Percentiles rank a stretch among this genome's conserved stretches.
These are phyloP conservation scores for Cartodere bifasciata DNA, from an alignment of 2,888 invertebrate species.

Conservation along the genomic window DNA sequence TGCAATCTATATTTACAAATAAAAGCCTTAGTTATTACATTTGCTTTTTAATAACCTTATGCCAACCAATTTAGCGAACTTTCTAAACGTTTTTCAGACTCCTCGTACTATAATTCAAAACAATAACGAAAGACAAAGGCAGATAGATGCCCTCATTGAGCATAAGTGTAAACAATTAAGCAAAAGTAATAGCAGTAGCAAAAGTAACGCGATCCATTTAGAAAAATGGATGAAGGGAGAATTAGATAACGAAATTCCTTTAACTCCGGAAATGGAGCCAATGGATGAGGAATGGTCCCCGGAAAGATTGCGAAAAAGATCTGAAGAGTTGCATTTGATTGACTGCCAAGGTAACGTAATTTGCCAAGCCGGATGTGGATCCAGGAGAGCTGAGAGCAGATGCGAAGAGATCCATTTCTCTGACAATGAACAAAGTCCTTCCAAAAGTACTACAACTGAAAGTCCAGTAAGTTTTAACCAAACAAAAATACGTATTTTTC, in stretches of 20 bases:
- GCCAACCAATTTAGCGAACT: too few species aligned
- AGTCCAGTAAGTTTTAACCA: constrained; percentile 50
- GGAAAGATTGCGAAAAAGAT: constrained; percentile 57
- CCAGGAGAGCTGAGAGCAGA: constrained; percentile 26
- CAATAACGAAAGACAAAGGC: constrained; percentile 32
- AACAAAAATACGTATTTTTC: too few species aligned
- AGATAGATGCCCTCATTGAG: constrained; percentile 47
- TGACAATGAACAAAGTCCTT: constrained; percentile 53
- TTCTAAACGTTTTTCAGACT: constrained; percentile 26
- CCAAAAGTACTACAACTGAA: constrained; percentile 63
- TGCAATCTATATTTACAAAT: constrained; percentile 33
- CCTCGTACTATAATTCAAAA: constrained; percentile 28
- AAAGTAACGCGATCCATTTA: constrained; percentile 59
- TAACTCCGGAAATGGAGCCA: constrained; percentile 36
- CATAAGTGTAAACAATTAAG: constrained; percentile 50
- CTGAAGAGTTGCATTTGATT: constrained; percentile 53
- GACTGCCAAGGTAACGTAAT: constrained; percentile 33
- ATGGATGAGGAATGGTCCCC: constrained; percentile 58
- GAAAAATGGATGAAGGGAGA: constrained; percentile 63
- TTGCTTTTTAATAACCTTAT: constrained; percentile 31
- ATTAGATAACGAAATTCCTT: constrained; percentile 18
- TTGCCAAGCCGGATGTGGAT: constrained; percentile 13
- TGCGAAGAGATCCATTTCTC: constrained; percentile 37
- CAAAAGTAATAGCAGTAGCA: constrained; percentile 48
- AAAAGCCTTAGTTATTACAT: constrained; percentile 31